Percentiles rank a stretch among this genome's conserved stretches.
Evolutionary conservation across 1,140 invertebrate species (phyloP).

Genomic region (Brachionus asplanchnoidis): DNA sequence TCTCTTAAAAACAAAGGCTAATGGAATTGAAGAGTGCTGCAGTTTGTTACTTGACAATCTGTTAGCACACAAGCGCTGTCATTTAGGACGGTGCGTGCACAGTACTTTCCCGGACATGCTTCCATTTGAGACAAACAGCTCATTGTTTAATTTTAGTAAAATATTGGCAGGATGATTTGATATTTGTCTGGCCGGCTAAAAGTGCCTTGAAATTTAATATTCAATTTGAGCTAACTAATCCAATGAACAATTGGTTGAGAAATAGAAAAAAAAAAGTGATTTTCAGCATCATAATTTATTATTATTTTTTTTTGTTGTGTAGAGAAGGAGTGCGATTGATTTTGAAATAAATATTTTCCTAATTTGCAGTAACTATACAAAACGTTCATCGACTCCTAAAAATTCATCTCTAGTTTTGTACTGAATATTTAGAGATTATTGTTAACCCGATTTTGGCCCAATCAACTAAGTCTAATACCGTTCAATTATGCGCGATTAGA

Average conservation of each 20-base stretch:
- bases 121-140: neutral
- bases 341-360: neutral
- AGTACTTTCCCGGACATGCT: slow-evolving; percentile 25
- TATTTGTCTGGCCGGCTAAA: neutral
- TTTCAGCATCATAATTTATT: slow-evolving; percentile 37
- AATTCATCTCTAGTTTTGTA: neutral
- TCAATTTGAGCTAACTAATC: neutral
- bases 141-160: neutral
- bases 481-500: neutral
- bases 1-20: neutral
- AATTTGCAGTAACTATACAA: slow-evolving; percentile 18
- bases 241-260: neutral
- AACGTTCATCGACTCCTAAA: neutral
- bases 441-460: neutral
- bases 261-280: neutral
- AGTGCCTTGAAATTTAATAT: neutral
- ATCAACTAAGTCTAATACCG: neutral
- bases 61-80: neutral
- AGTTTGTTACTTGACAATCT: slow-evolving; percentile 22
- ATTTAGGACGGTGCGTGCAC: neutral
- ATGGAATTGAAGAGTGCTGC: too few species aligned
- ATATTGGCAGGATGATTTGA: neutral
- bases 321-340: neutral
- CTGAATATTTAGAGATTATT: neutral
- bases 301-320: neutral